Percentiles rank a stretch among this genome's conserved stretches.
Evolutionary conservation across 2,888 invertebrate species (phyloP).

Genomic region (Apomyelois bistriatella): DNA sequence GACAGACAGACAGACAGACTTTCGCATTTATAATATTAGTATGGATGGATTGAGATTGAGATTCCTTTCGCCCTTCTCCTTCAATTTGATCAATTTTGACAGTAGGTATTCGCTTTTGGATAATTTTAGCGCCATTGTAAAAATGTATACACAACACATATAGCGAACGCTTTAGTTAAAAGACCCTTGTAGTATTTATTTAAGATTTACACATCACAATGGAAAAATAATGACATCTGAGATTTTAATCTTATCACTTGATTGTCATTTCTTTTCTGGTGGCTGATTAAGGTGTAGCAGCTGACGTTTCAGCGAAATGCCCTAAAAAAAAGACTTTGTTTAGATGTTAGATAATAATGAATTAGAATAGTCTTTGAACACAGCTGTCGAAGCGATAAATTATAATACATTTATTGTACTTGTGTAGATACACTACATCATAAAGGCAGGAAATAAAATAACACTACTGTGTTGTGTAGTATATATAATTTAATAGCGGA

Average conservation of each 20-base stretch:
- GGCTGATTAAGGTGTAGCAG: background rate
- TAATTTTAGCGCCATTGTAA: slow-evolving; percentile 14
- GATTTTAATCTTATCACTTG: slow-evolving; percentile 34
- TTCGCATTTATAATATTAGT: too few relatives aligned
- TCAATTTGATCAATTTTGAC: background rate
- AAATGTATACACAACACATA: slow-evolving; percentile 26
- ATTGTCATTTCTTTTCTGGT: background rate
- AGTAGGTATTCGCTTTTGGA: background rate
- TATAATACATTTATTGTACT: slow-evolving; percentile 4
- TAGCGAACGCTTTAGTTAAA: slow-evolving; percentile 31
- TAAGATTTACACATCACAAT: slow-evolving; percentile 23
- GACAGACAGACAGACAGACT: too few relatives aligned
- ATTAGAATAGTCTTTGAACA: background rate
- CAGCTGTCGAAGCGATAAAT: background rate
- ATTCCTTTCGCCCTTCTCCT: background rate
- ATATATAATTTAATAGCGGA: background rate
- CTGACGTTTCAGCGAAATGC: too few relatives aligned
- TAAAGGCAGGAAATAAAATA: background rate
- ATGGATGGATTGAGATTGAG: background rate
- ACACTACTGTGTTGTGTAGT: background rate
- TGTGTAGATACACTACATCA: background rate
- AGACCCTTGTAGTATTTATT: slow-evolving; percentile 16
- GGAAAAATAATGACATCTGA: slow-evolving; percentile 33
- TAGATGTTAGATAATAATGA: too few relatives aligned
- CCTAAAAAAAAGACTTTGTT: too few relatives aligned